Conservation (phyloP, 2,113 vertebrate species). For the Hippocampus zosterae region DNA sequence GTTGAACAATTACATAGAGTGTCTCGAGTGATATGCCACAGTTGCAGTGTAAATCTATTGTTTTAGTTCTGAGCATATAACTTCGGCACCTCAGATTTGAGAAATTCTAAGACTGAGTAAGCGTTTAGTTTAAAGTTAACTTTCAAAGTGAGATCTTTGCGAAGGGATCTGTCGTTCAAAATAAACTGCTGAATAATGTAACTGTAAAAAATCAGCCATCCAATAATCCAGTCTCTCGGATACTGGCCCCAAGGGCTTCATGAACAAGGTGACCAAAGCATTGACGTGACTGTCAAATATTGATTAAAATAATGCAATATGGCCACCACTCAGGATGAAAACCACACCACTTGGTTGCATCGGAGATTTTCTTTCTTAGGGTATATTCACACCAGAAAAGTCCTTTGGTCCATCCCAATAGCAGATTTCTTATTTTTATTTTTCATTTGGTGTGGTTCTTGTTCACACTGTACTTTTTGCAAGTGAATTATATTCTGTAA, state of each 20-base stretch:
- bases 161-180: not conserved
- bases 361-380: too few species aligned
- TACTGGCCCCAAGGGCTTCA: not conserved
- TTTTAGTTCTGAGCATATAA: not conserved
- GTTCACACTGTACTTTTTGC: too few species aligned
- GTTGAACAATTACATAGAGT: constrained; percentile 19
- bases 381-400: too few species aligned
- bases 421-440: too few species aligned
- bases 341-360: too few species aligned
- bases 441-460: too few species aligned
- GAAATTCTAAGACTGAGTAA: not conserved
- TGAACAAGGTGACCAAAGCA: not conserved
- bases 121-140: too few species aligned
- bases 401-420: too few species aligned
- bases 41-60: not conserved
- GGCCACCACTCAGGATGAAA: constrained; percentile 2
- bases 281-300: not conserved
- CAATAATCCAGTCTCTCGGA: not conserved
- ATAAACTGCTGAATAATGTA: not conserved
- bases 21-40: not conserved
- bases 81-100: not conserved
- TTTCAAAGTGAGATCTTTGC: not conserved
- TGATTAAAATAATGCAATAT: constrained; percentile 21
- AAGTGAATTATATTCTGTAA: too few species aligned
- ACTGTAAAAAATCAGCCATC: not conserved